Conservation (phyloP, 2,113 vertebrate species). For the Triplophysa rosa region DNA sequence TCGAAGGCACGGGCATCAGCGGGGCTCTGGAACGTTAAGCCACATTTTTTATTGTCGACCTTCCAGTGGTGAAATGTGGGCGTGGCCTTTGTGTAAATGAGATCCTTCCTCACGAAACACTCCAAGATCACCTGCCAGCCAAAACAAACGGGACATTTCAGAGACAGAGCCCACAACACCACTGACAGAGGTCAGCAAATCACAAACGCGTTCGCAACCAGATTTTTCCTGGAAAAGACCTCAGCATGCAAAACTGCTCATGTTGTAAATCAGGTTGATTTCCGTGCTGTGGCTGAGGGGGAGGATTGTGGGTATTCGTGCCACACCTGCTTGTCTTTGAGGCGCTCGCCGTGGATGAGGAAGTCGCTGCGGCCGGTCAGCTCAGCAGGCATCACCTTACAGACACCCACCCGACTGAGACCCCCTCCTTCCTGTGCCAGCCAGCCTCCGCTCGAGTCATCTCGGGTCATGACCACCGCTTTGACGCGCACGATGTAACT, state of each 20-base stretch:
- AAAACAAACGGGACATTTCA: conserved; percentile 30
- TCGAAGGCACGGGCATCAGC: conserved; percentile 97
- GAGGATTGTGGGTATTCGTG: not conserved
- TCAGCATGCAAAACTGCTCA: conserved; percentile 1
- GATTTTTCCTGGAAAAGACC: conserved; percentile 4
- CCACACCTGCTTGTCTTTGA: conserved; percentile 95
- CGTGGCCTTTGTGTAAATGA: conserved; percentile 98
- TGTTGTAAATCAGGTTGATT: conserved; percentile 4
- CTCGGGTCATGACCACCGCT: conserved; percentile 99
- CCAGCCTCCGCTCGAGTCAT: conserved; percentile 99
- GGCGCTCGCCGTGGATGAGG: conserved; percentile 95
- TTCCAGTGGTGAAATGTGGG: conserved; percentile 99
- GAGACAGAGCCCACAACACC: not conserved
- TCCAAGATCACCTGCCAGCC: conserved; percentile 90
- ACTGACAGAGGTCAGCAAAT: conserved; percentile 2
- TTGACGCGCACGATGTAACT: conserved; percentile 99
- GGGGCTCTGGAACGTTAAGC: conserved; percentile 95
- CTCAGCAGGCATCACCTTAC: conserved; percentile 89
- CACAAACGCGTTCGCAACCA: not conserved
- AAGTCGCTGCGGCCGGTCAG: conserved; percentile 85
- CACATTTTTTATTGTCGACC: conserved; percentile 93
- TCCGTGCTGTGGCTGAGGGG: not conserved
- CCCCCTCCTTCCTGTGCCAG: conserved; percentile 96
- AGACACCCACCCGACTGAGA: conserved; percentile 95
- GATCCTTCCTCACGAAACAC: conserved; percentile 93